phyloP scores from a whole-genome alignment of 1,140 invertebrate genomes.

The Psix sp. region DNA sequence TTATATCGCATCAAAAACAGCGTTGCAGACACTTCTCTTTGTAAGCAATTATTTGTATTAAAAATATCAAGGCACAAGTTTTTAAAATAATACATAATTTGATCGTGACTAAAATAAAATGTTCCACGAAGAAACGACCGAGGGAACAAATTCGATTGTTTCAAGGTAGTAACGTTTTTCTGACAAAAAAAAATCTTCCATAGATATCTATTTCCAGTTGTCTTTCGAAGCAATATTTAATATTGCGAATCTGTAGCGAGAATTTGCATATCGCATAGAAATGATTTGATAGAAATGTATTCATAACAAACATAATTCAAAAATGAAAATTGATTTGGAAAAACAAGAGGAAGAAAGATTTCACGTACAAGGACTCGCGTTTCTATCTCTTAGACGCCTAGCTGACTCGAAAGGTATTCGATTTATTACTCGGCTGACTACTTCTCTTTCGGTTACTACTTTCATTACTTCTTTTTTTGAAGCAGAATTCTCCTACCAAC shows the following conservation, averaged over 20 bases:
- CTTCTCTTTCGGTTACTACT: conserved; percentile 60
- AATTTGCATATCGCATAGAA: too few relatives aligned
- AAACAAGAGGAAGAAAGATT: conserved; percentile 32
- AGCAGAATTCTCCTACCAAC: conserved; percentile 23
- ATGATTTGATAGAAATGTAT: background rate
- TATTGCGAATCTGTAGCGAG: too few relatives aligned
- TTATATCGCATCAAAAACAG: background rate
- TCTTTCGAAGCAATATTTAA: too few relatives aligned
- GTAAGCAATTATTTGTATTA: background rate
- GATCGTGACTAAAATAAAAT: too few relatives aligned
- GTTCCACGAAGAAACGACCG: too few relatives aligned
- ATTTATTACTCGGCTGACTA: conserved; percentile 71
- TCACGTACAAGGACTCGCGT: conserved; percentile 67
- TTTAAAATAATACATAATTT: too few relatives aligned
- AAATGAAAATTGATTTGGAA: conserved; percentile 2
- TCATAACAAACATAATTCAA: background rate
- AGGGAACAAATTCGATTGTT: too few relatives aligned
- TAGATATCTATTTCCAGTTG: too few relatives aligned
- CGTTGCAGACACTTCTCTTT: background rate
- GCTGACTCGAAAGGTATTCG: conserved; percentile 68
- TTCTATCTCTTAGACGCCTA: conserved; percentile 69
- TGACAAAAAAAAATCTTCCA: too few relatives aligned
- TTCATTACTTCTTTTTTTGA: conserved; percentile 59
- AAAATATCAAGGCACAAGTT: too few relatives aligned
- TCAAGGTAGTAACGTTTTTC: too few relatives aligned